These are phyloP conservation scores for Smittia aterrima DNA, from an alignment of 2,888 invertebrate genomes.

Conservation along the genomic window DNA sequence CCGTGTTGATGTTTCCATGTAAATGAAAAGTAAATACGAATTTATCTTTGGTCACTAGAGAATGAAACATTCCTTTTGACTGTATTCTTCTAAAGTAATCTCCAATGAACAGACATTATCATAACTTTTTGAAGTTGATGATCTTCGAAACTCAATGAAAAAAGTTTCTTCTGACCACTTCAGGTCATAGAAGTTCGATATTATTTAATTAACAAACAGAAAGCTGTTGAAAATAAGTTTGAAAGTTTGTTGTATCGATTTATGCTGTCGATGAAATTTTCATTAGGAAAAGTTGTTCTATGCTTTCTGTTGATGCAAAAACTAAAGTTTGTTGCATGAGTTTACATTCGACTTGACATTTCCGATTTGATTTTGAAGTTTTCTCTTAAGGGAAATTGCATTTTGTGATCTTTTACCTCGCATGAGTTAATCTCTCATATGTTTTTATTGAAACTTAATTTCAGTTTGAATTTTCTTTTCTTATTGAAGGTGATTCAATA, in stretches of 20 bases:
- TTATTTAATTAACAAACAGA: background rate
- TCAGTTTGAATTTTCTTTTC: background rate
- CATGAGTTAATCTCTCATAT: background rate
- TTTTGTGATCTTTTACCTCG: background rate
- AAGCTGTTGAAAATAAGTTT: slow-evolving; percentile 21
- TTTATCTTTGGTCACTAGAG: slow-evolving; percentile 12
- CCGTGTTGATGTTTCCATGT: background rate
- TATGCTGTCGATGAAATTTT: background rate
- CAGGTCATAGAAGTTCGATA: background rate
- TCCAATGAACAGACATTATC: slow-evolving; percentile 33
- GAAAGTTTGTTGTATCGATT: background rate
- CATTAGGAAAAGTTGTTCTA: background rate
- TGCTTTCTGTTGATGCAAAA: background rate
- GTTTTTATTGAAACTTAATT: background rate
- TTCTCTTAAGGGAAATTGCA: background rate
- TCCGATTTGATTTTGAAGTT: background rate
- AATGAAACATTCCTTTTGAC: slow-evolving; percentile 22
- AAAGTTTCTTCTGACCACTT: background rate
- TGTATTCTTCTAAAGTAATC: background rate
- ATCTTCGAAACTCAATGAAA: background rate
- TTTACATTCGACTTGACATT: background rate
- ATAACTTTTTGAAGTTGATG: background rate
- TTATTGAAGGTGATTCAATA: background rate
- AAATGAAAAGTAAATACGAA: background rate
- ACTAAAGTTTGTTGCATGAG: background rate